Percentiles rank a stretch among this genome's conserved stretches.
Conservation (phyloP, 92 coral and sea anemone genomes). For the Parazoanthus swiftii region DNA sequence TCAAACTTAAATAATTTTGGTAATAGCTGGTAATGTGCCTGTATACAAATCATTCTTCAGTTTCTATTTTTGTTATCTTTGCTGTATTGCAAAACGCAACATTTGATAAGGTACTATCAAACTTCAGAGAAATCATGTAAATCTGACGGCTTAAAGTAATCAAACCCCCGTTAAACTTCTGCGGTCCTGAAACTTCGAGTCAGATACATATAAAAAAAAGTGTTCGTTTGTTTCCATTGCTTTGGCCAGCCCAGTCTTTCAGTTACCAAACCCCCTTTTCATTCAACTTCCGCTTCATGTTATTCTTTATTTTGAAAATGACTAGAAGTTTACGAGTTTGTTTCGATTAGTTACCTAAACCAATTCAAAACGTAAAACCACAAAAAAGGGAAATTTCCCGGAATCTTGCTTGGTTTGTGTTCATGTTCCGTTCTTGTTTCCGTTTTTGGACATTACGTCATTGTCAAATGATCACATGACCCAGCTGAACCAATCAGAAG, state of each 20-base stretch:
- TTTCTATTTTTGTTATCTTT: too few species aligned
- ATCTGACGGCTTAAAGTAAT: too few species aligned
- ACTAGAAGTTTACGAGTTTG: not conserved
- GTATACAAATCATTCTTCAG: too few species aligned
- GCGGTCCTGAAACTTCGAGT: too few species aligned
- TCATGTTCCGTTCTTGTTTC: not conserved
- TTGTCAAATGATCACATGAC: conserved; percentile 47
- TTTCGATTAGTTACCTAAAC: not conserved
- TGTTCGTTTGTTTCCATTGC: not conserved
- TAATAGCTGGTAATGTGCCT: too few species aligned
- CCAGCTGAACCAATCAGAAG: conserved; percentile 44
- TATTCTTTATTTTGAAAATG: not conserved
- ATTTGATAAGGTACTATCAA: too few species aligned
- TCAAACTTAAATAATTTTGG: too few species aligned
- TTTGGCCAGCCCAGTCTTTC: not conserved
- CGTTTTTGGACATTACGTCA: conserved; percentile 55
- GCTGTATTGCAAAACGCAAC: too few species aligned
- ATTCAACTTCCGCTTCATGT: not conserved
- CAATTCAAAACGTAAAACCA: not conserved
- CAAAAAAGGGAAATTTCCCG: conserved; percentile 9
- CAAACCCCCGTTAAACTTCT: too few species aligned
- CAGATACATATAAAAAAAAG: too few species aligned
- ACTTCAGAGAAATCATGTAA: too few species aligned
- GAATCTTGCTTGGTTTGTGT: not conserved
- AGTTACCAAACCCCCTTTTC: not conserved